Evolutionary conservation across 2,113 vertebrate genomes (phyloP).

Genomic region (Nibea coibor): DNA sequence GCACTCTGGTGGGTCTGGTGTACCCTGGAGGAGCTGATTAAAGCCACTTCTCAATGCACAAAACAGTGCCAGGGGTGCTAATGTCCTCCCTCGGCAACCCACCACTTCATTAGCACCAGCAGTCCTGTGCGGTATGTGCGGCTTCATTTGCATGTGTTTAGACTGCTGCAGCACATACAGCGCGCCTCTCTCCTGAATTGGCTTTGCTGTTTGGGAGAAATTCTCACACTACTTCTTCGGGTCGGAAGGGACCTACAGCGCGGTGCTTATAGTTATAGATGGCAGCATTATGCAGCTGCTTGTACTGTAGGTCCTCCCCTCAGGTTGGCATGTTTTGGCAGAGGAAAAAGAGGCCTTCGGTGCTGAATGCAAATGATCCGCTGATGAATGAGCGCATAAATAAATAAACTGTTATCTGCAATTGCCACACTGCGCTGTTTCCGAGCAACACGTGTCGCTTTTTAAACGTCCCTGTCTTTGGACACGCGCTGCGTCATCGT

Average conservation of each 20-base stretch:
- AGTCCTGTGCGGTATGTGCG: background rate
- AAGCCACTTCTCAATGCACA: constrained; percentile 49
- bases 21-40: constrained; percentile 49
- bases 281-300: constrained; percentile 1
- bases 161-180: constrained; percentile 18
- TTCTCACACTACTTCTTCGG: constrained; percentile 5
- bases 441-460: background rate
- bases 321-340: constrained; percentile 26
- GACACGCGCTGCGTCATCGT: too few species aligned
- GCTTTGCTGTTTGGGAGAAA: background rate
- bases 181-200: background rate
- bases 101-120: constrained; percentile 57
- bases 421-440: background rate
- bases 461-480: background rate
- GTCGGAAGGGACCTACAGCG: background rate
- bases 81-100: constrained; percentile 49
- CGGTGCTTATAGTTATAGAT: background rate
- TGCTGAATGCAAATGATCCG: constrained; percentile 45
- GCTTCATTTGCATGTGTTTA: constrained; percentile 53
- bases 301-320: background rate
- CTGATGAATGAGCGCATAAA: constrained; percentile 13
- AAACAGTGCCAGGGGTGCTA: constrained; percentile 37
- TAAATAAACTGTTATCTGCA: background rate
- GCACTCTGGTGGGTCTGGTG: constrained; percentile 45
- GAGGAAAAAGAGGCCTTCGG: background rate